These are phyloP conservation scores for Manis pentadactyla DNA, from an alignment of 2,797 vertebrate genomes.

Conservation along the genomic window DNA sequence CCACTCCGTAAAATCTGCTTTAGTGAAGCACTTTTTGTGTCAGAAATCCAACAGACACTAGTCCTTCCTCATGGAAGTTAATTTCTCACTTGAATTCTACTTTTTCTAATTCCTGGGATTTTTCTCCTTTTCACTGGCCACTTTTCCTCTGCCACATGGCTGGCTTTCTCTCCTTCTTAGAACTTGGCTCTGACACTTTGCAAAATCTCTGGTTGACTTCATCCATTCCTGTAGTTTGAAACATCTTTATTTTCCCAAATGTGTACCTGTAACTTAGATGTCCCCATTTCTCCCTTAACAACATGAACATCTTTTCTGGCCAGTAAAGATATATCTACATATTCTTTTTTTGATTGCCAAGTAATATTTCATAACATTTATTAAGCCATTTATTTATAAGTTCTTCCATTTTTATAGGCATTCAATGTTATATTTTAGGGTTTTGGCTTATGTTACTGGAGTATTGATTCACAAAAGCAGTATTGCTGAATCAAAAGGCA, in stretches of 20 bases:
- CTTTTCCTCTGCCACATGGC: background rate
- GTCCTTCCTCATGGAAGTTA: background rate
- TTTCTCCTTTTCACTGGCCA: background rate
- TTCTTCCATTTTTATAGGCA: background rate
- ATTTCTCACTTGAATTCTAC: background rate
- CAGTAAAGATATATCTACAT: background rate
- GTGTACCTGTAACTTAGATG: no score
- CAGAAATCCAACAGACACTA: accelerated
- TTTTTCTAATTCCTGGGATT: background rate
- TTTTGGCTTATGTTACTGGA: background rate
- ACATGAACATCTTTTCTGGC: background rate
- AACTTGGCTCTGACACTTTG: background rate
- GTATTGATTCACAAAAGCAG: background rate
- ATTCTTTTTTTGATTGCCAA: background rate
- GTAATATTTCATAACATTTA: background rate
- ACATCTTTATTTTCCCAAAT: background rate
- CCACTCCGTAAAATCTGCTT: background rate
- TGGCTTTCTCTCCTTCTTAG: background rate
- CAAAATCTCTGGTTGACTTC: background rate
- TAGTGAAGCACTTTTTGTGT: background rate
- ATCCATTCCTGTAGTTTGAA: background rate
- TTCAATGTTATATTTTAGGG: background rate
- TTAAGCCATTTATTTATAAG: background rate
- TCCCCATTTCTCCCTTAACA: background rate
- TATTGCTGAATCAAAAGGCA: background rate